A percentile compares a stretch with the other conserved stretches of the same genome.
phyloP scores from a whole-genome alignment of 2,888 invertebrate species.

The Uropetala carovei region DNA sequence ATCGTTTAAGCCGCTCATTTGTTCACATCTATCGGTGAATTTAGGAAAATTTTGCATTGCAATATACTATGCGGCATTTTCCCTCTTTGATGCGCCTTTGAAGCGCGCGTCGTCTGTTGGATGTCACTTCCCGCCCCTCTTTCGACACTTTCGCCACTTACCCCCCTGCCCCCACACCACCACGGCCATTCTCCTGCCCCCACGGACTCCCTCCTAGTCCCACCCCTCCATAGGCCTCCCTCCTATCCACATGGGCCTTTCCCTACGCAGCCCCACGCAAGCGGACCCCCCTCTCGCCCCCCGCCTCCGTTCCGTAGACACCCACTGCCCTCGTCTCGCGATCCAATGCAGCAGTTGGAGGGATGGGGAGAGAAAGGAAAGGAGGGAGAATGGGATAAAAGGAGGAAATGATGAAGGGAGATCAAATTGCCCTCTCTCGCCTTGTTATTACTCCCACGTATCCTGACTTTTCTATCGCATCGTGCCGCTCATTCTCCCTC shows the following conservation, averaged over 20 bases:
- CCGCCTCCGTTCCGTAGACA: neutral
- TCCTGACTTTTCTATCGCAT: neutral
- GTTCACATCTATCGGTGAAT: too few relatives aligned
- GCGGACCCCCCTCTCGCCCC: neutral
- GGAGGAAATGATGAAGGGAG: neutral
- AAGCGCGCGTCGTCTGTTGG: too few relatives aligned
- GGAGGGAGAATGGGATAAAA: neutral
- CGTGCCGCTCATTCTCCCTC: too few relatives aligned
- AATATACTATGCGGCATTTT: too few relatives aligned
- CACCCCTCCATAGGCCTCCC: neutral
- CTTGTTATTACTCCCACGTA: slow-evolving; percentile 26
- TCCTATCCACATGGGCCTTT: too few relatives aligned
- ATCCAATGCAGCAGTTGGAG: neutral
- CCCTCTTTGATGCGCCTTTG: too few relatives aligned
- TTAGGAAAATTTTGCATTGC: too few relatives aligned
- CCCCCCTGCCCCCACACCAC: neutral
- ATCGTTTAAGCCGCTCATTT: too few relatives aligned
- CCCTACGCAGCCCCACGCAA: neutral
- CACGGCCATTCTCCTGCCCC: neutral
- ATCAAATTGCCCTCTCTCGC: slow-evolving; percentile 15
- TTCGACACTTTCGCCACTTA: neutral
- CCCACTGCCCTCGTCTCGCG: slow-evolving; percentile 11
- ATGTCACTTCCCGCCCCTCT: neutral
- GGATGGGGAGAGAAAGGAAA: neutral
- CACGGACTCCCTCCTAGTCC: neutral